Evolutionary conservation across 2,888 invertebrate genomes (phyloP).

Genomic region (Prosapia bicincta): DNA sequence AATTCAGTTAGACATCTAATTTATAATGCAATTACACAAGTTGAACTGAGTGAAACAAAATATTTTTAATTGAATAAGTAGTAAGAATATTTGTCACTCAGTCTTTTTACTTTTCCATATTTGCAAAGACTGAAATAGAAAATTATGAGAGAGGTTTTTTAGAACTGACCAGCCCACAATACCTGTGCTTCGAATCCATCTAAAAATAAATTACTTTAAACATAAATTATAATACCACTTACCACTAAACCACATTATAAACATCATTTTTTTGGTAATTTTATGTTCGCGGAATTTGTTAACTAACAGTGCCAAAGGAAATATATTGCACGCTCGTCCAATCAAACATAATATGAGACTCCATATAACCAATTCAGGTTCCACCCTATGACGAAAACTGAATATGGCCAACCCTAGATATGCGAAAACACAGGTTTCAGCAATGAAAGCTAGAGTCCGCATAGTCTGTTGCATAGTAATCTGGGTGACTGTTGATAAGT

Average conservation of each 20-base stretch:
- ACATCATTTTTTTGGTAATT: slow-evolving; percentile 97
- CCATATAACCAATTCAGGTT: slow-evolving; percentile 75
- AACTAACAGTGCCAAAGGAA: slow-evolving; percentile 87
- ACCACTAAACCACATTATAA: slow-evolving; percentile 99
- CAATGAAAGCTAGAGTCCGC: slow-evolving; percentile 95
- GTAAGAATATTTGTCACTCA: too few relatives aligned
- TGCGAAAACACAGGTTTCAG: slow-evolving; percentile 98
- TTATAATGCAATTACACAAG: too few relatives aligned
- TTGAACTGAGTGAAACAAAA: too few relatives aligned
- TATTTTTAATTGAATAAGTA: too few relatives aligned
- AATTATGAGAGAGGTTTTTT: too few relatives aligned
- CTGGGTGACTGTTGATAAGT: slow-evolving; percentile 96
- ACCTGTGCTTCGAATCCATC: too few relatives aligned
- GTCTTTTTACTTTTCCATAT: too few relatives aligned
- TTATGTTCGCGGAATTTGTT: slow-evolving; percentile 97
- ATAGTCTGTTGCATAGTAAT: slow-evolving; percentile 99
- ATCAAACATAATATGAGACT: slow-evolving; percentile 87
- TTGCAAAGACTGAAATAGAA: too few relatives aligned
- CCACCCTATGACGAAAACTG: slow-evolving; percentile 84
- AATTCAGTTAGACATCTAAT: too few relatives aligned
- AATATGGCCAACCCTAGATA: slow-evolving; percentile 92
- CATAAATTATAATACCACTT: too few relatives aligned
- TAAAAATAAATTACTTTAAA: too few relatives aligned
- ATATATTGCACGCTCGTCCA: slow-evolving; percentile 95
- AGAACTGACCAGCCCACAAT: too few relatives aligned